These are phyloP conservation scores for Masnerella sp. DNA, from an alignment of 2,888 invertebrate genomes.

Conservation along the genomic window DNA sequence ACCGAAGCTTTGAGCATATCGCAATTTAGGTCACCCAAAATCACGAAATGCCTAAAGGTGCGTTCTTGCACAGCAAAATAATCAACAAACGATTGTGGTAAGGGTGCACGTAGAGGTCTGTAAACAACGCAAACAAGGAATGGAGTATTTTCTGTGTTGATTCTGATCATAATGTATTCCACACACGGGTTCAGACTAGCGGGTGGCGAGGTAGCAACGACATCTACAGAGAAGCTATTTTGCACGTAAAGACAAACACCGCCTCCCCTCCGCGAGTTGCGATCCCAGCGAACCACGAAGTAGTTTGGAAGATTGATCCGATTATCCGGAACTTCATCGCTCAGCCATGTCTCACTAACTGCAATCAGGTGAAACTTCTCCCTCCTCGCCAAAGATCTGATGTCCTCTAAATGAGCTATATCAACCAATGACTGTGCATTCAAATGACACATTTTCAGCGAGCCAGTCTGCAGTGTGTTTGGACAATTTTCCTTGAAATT, in stretches of 20 bases:
- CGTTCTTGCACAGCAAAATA: neutral
- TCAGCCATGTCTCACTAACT: neutral
- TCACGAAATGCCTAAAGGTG: neutral
- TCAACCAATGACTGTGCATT: constrained; percentile 1
- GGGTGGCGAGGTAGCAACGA: too few relatives aligned
- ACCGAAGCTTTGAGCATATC: neutral
- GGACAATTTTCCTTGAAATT: too few relatives aligned
- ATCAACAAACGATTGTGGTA: neutral
- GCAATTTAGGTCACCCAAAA: constrained; percentile 14
- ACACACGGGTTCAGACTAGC: too few relatives aligned
- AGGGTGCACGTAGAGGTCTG: neutral
- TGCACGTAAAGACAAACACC: too few relatives aligned
- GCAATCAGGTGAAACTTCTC: neutral
- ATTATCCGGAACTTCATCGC: neutral
- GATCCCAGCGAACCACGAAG: too few relatives aligned
- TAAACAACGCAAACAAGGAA: neutral
- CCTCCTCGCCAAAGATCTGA: too few relatives aligned
- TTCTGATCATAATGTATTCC: neutral
- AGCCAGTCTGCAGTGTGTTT: too few relatives aligned
- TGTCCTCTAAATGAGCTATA: too few relatives aligned
- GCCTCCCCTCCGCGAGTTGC: too few relatives aligned
- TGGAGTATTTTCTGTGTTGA: neutral
- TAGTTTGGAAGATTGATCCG: too few relatives aligned
- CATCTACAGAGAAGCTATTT: too few relatives aligned
- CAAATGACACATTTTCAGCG: neutral